These are phyloP conservation scores for Glyphotaelius pellucidus DNA, from an alignment of 2,888 invertebrate genomes.

Conservation along the genomic window DNA sequence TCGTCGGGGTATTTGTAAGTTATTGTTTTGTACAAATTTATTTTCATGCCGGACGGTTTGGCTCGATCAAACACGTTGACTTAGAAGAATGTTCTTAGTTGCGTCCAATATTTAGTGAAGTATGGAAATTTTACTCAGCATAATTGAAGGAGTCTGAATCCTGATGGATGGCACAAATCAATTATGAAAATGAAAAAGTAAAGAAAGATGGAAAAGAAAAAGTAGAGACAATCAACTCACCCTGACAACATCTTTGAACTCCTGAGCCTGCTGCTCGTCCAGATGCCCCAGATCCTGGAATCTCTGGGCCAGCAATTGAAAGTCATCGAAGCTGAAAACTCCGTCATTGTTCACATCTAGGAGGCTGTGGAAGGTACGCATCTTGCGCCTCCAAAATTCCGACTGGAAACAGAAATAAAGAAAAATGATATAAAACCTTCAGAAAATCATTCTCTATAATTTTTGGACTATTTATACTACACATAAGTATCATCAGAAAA, in stretches of 20 bases:
- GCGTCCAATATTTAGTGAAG: too few species aligned
- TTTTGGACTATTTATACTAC: too few species aligned
- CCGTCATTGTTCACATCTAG: conserved; percentile 92
- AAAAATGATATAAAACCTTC: too few species aligned
- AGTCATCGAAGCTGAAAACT: conserved; percentile 89
- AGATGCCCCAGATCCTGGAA: conserved; percentile 88
- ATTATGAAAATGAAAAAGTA: too few species aligned
- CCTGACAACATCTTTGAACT: conserved; percentile 84
- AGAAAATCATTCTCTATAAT: neutral
- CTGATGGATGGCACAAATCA: neutral
- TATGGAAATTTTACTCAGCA: too few species aligned
- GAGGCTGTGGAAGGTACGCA: conserved; percentile 90
- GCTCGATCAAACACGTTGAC: too few species aligned
- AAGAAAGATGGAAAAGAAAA: neutral
- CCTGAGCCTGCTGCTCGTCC: conserved; percentile 80
- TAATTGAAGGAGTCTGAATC: neutral
- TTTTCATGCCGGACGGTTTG: too few species aligned
- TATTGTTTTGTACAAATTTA: neutral
- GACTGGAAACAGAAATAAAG: conserved; percentile 69
- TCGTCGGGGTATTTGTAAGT: neutral
- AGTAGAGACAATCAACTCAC: conserved; percentile 72
- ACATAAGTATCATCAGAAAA: too few species aligned
- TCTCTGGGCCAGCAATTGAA: conserved; percentile 84
- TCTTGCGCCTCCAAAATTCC: conserved; percentile 90
- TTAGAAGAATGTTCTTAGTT: too few species aligned